A percentile compares a stretch with the other conserved stretches of the same genome.
Evolutionary conservation across 2,888 invertebrate species (phyloP).

Genomic region (Acronicta leporina): DNA sequence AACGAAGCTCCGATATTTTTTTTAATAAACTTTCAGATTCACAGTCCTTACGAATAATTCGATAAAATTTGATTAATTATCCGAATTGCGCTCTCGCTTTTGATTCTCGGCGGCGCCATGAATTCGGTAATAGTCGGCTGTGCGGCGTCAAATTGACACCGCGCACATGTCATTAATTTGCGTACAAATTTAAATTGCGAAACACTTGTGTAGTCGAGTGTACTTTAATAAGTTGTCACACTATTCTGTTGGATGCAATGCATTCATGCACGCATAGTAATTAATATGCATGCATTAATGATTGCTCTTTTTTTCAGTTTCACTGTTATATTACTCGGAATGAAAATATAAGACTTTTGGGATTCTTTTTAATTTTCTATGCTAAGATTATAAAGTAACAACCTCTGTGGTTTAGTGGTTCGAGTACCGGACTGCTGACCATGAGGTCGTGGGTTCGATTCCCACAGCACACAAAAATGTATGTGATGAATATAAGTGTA

Average conservation of each 20-base stretch:
- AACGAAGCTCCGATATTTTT: neutral
- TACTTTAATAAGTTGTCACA: slow-evolving; percentile 42
- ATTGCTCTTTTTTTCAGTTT: too few species aligned
- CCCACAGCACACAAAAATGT: too few species aligned
- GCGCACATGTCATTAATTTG: slow-evolving; percentile 54
- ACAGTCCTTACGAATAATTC: slow-evolving; percentile 21
- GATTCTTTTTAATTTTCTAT: too few species aligned
- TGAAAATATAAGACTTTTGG: too few species aligned
- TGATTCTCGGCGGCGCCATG: slow-evolving; percentile 31
- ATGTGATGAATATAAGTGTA: too few species aligned
- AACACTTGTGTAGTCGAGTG: slow-evolving; percentile 43
- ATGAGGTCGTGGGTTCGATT: too few species aligned
- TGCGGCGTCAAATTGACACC: slow-evolving; percentile 46
- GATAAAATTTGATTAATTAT: slow-evolving; percentile 45
- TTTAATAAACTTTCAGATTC: slow-evolving; percentile 10
- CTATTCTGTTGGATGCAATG: slow-evolving; percentile 19
- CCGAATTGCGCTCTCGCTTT: slow-evolving; percentile 24
- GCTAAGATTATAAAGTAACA: too few species aligned
- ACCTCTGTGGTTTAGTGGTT: too few species aligned
- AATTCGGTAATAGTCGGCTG: slow-evolving; percentile 52
- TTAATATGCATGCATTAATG: too few species aligned
- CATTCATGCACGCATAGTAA: neutral
- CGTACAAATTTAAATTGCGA: slow-evolving; percentile 55
- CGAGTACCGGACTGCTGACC: too few species aligned
- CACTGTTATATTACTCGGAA: too few species aligned